Percentiles rank a stretch among this genome's conserved stretches.
These are phyloP conservation scores for Holotrichia oblita DNA, from an alignment of 1,140 invertebrate species.

Conservation along the genomic window DNA sequence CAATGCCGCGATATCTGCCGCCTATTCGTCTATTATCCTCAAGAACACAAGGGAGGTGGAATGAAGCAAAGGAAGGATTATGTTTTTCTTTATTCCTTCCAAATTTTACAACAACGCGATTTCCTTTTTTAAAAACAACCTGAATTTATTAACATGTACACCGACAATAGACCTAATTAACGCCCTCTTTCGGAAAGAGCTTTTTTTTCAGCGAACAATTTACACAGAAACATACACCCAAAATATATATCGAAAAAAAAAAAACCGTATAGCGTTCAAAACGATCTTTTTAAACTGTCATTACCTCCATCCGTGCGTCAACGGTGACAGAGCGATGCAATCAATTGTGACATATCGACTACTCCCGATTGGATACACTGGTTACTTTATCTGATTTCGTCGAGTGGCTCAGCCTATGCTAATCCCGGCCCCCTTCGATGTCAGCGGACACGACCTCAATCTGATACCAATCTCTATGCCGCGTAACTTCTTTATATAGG, in stretches of 20 bases:
- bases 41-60: neutral
- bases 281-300: constrained; percentile 37
- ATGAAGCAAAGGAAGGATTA: constrained; percentile 10
- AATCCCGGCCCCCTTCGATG: constrained; percentile 42
- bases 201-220: too few species aligned
- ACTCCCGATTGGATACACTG: constrained; percentile 39
- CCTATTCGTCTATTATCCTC: neutral
- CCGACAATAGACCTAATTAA: too few species aligned
- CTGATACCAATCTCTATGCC: constrained; percentile 40
- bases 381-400: constrained; percentile 44
- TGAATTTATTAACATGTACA: too few species aligned
- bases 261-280: neutral
- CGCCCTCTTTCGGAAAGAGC: too few species aligned
- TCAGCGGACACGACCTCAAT: constrained; percentile 43
- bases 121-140: too few species aligned
- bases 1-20: neutral
- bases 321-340: constrained; percentile 43
- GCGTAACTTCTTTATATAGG: constrained; percentile 37
- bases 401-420: constrained; percentile 43
- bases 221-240: neutral
- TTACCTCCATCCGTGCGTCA: constrained; percentile 21
- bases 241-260: neutral
- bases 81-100: neutral
- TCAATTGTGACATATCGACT: constrained; percentile 47
- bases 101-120: too few species aligned